Evolutionary conservation across 2,797 vertebrate genomes (phyloP), one percentile per base, ranked within the genome.

Genomic region (Cryptoblepharus egeriae): DNA sequence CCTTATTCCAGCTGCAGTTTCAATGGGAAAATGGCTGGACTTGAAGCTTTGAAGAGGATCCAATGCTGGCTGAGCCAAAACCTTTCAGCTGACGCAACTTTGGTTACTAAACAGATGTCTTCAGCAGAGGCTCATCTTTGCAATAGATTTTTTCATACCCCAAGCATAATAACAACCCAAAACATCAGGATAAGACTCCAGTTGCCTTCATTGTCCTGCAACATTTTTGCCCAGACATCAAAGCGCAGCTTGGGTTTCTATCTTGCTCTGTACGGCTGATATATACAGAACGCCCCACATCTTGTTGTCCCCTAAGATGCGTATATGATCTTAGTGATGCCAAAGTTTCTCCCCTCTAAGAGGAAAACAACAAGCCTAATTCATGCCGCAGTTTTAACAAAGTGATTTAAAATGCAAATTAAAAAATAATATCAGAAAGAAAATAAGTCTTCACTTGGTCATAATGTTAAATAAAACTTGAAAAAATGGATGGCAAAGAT

Each of bases 211-310:
- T 22, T 89, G 55, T 79, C 72, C 57, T 83, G 74, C 87, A 75
- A 68, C 60, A 87, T 88, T 80, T 86, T 89, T 88, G 88, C 88
- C 85, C 88, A 84, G 88, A 85, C 70, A 86, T 88, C 90, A 91
- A 90, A 85, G 88, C 89, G 89, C 92, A 91, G 90, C 88, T 90
- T 87, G 90, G 77, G 73, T 75, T 86, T 88, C 75, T 65, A 73
- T 86, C 90, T 88, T 90, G 88, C 85, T 84, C 83, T 75, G 55
- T 89, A 88, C 90, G 90, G 90, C 70, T 92, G 89, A 86, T 80
- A 88, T 76, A 90, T 76, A 82, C 0, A 1, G 77, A 63, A 61
- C 74, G 83, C 22, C 74, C 81, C 84, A 87, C 74, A 91, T 72
- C 63, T 82, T 79, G 81, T 42, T 64, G n/a, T n/a, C n/a, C n/a